These are phyloP conservation scores for Cettia cetti DNA, from an alignment of 2,113 vertebrate genomes.

Conservation along the genomic window DNA sequence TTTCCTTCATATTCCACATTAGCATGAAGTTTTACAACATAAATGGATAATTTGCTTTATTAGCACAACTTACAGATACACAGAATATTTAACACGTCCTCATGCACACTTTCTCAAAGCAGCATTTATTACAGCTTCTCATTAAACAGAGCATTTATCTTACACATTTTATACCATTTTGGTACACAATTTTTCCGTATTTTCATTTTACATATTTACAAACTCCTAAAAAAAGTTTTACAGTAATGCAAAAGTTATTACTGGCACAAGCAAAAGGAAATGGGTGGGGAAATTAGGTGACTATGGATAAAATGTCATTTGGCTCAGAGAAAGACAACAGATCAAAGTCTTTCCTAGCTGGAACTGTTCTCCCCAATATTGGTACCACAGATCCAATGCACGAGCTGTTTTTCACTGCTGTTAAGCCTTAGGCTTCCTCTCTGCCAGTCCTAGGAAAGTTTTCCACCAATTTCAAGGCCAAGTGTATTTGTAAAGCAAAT, in stretches of 20 bases:
- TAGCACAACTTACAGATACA: background rate
- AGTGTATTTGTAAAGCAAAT: background rate
- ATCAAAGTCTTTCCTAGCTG: background rate
- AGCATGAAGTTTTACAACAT: background rate
- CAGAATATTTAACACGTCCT: background rate
- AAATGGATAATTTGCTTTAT: background rate
- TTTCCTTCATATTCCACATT: slow-evolving; percentile 20
- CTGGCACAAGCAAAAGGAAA: slow-evolving; percentile 37
- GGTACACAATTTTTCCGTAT: slow-evolving; percentile 20
- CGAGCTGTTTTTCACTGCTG: background rate
- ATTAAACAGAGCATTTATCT: slow-evolving; percentile 39
- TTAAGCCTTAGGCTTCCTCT: background rate
- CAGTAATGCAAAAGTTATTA: slow-evolving; percentile 44
- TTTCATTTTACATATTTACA: slow-evolving; percentile 72
- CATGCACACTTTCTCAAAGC: slow-evolving; percentile 46
- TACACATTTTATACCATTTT: slow-evolving; percentile 41
- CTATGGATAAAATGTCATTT: background rate
- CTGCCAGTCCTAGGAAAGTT: background rate
- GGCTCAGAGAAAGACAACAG: background rate
- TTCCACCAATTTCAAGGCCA: background rate
- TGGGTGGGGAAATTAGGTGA: background rate
- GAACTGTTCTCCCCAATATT: background rate
- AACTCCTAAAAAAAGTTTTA: slow-evolving; percentile 61
- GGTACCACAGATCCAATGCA: background rate
- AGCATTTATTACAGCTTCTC: slow-evolving; percentile 41